Conservation (phyloP, 53 echinoderm and acorn worm genomes). For the Astropecten irregularis region DNA sequence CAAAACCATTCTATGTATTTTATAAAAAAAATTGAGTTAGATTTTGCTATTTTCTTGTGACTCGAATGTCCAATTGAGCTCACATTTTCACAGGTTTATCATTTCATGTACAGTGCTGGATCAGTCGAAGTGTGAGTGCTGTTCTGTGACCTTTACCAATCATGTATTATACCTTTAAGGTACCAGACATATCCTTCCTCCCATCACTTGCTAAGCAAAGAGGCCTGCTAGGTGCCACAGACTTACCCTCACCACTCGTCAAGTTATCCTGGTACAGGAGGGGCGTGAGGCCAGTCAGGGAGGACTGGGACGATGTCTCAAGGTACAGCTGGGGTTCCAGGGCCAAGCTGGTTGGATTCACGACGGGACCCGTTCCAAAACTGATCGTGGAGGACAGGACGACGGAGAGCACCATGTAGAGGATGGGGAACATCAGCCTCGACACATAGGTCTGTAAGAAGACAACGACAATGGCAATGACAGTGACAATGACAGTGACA, state of each 20-base stretch:
- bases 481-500: background rate
- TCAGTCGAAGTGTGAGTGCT: too few relatives aligned
- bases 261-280: slow-evolving; percentile 64
- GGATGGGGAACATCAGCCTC: slow-evolving; percentile 52
- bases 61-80: too few relatives aligned
- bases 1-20: too few relatives aligned
- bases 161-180: too few relatives aligned
- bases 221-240: too few relatives aligned
- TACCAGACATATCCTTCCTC: too few relatives aligned
- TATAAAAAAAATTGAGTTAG: too few relatives aligned
- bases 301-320: background rate
- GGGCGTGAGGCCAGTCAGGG: background rate
- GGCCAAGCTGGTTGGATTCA: background rate
- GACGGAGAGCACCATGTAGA: slow-evolving; percentile 46
- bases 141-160: too few relatives aligned
- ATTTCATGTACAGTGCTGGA: too few relatives aligned
- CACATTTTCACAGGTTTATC: too few relatives aligned
- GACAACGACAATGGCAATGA: background rate
- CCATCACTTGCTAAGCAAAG: too few relatives aligned
- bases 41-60: too few relatives aligned
- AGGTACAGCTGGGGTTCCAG: slow-evolving; percentile 56
- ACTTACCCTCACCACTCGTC: slow-evolving; percentile 35
- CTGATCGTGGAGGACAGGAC: slow-evolving; percentile 27
- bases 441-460: slow-evolving; percentile 60
- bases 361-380: background rate